These are phyloP conservation scores for Cottus gobio DNA, from an alignment of 2,113 vertebrate genomes.

Conservation along the genomic window DNA sequence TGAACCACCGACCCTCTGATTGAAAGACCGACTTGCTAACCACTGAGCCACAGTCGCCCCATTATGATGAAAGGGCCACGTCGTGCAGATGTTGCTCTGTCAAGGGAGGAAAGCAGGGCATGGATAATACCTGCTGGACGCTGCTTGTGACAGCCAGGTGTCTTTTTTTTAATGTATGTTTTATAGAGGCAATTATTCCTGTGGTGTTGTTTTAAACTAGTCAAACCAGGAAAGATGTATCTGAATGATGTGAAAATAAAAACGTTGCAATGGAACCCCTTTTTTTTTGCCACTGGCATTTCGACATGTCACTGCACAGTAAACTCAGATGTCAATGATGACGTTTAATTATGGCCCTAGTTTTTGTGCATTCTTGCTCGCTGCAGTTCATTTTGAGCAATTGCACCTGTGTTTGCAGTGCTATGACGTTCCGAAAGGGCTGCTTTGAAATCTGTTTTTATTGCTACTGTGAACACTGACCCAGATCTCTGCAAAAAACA, in stretches of 20 bases:
- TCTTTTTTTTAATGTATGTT: too few relatives aligned
- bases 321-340: background rate
- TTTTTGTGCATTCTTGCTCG: background rate
- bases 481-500: background rate
- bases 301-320: background rate
- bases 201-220: background rate
- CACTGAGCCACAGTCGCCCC: too few relatives aligned
- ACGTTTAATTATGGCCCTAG: background rate
- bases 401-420: background rate
- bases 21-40: too few relatives aligned
- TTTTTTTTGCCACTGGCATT: background rate
- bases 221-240: background rate
- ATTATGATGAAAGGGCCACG: slow-evolving; percentile 1
- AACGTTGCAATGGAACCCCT: background rate
- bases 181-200: background rate
- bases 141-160: background rate
- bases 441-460: background rate
- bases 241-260: background rate
- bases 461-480: background rate
- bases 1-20: too few relatives aligned
- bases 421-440: background rate
- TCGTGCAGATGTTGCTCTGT: background rate
- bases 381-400: background rate
- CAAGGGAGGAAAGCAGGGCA: background rate
- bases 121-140: background rate